A percentile compares a stretch with the other conserved stretches of the same genome.
These are phyloP conservation scores for Meleagris gallopavo DNA, from an alignment of 2,113 vertebrate genomes.

Conservation along the genomic window DNA sequence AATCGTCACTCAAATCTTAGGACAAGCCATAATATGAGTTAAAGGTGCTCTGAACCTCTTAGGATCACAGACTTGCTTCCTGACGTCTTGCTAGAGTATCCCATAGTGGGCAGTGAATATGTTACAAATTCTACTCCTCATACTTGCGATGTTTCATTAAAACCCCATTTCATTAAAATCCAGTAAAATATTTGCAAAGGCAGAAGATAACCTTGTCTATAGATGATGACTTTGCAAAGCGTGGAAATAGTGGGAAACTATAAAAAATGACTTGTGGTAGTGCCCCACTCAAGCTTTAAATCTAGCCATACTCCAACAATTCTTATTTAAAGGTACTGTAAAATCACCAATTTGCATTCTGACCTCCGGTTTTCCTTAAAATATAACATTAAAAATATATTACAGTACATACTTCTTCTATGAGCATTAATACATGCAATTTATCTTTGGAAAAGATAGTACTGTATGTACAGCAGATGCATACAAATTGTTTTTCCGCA, in stretches of 20 bases:
- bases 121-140: not conserved
- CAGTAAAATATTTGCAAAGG: conserved; percentile 22
- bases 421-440: not conserved
- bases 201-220: not conserved
- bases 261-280: not conserved
- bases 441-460: not conserved
- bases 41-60: not conserved
- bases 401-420: not conserved
- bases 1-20: not conserved
- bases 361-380: conserved; percentile 28
- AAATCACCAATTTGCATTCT: conserved; percentile 43
- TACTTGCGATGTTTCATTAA: not conserved
- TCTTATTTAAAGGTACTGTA: conserved; percentile 12
- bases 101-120: not conserved
- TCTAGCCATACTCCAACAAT: not conserved
- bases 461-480: not conserved
- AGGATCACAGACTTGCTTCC: not conserved
- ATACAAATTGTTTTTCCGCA: not conserved
- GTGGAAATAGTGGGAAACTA: not conserved
- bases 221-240: conserved; percentile 25
- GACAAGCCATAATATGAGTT: not conserved
- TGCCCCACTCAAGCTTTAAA: not conserved
- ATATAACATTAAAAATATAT: conserved; percentile 33
- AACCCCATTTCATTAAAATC: not conserved
- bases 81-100: not conserved